Evolutionary conservation across 2,797 vertebrate genomes (phyloP).

Genomic region (Catostomus latipinnis): DNA sequence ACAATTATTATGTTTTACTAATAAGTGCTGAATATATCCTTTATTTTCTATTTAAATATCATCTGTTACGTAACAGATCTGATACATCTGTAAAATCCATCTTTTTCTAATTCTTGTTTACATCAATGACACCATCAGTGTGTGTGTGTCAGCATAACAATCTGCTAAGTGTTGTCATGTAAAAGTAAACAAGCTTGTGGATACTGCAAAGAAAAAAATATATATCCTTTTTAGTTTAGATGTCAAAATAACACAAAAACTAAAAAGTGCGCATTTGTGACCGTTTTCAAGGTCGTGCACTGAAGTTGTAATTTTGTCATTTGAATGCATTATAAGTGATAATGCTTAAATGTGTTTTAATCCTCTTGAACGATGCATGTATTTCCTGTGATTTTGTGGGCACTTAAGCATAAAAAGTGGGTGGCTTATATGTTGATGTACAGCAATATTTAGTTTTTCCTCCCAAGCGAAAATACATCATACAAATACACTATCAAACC

Average conservation of each 20-base stretch:
- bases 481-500: neutral
- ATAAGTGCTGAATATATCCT: neutral
- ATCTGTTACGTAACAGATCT: neutral
- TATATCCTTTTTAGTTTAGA: constrained; percentile 1
- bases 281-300: constrained; percentile 8
- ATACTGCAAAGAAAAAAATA: constrained; percentile 1
- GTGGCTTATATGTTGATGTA: constrained; percentile 22
- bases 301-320: constrained; percentile 26
- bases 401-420: constrained; percentile 31
- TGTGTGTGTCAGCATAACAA: neutral
- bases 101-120: neutral
- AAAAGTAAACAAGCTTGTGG: constrained; percentile 1
- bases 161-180: neutral
- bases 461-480: neutral
- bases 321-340: constrained; percentile 29
- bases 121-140: neutral
- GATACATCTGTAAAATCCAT: neutral
- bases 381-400: constrained; percentile 44
- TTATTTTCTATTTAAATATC: neutral
- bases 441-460: constrained; percentile 9
- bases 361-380: constrained; percentile 50
- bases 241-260: constrained; percentile 36
- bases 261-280: neutral
- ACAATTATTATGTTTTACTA: neutral
- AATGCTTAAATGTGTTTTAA: constrained; percentile 44